phyloP scores from a whole-genome alignment of 1,140 invertebrate species.

The Geopemphigus sp. region DNA sequence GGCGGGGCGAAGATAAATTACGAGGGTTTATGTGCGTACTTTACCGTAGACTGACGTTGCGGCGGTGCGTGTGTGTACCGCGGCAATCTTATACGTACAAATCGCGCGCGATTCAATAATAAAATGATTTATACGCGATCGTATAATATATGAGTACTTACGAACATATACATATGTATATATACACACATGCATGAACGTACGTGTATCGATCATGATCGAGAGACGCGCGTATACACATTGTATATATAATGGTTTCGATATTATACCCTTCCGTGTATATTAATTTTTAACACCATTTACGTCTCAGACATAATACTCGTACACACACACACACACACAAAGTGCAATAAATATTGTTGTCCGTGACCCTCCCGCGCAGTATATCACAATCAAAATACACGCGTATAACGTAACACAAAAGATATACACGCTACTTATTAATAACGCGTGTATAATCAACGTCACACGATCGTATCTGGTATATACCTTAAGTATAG shows the following conservation, averaged over 20 bases:
- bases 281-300: conserved; percentile 19
- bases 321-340: no score
- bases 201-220: conserved; percentile 9
- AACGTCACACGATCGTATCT: no score
- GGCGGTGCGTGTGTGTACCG: no score
- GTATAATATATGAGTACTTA: neutral
- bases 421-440: no score
- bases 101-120: conserved; percentile 19
- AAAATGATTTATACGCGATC: neutral
- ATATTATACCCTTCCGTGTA: conserved; percentile 1
- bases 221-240: neutral
- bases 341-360: neutral
- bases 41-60: neutral
- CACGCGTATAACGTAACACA: neutral
- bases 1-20: conserved; percentile 27
- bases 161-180: no score
- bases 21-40: neutral
- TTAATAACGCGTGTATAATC: no score
- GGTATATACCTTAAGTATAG: no score
- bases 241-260: neutral
- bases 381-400: neutral
- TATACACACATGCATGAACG: neutral
- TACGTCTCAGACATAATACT: no score
- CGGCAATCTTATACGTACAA: neutral
- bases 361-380: conserved; percentile 20